Evolutionary conservation across 1,140 invertebrate genomes (phyloP).

Genomic region (Phocides pigmalion): DNA sequence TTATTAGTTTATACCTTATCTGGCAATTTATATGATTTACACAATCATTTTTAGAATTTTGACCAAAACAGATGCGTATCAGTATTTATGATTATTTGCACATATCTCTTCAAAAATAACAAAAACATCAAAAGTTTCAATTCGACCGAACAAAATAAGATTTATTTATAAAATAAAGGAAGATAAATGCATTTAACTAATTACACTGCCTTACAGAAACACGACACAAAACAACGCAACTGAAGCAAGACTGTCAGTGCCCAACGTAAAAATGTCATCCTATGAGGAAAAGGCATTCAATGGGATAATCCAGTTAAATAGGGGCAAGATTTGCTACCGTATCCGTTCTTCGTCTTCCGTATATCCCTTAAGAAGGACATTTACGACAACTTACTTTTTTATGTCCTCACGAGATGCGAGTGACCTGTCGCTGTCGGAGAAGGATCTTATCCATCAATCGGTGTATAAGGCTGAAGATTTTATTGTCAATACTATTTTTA

Average conservation of each 20-base stretch:
- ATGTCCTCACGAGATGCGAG: not conserved
- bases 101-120: too few species aligned
- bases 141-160: too few species aligned
- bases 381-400: slow-evolving; percentile 19
- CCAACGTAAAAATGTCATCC: not conserved
- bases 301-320: slow-evolving; percentile 7
- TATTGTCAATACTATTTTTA: not conserved
- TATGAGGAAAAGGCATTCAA: slow-evolving; percentile 7
- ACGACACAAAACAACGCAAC: not conserved
- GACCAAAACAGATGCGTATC: too few species aligned
- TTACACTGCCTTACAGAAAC: not conserved
- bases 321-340: slow-evolving; percentile 16
- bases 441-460: not conserved
- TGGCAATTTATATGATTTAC: too few species aligned
- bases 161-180: too few species aligned
- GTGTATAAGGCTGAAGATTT: not conserved
- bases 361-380: slow-evolving; percentile 5
- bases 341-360: slow-evolving; percentile 6
- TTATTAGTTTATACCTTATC: too few species aligned
- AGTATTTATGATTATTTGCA: too few species aligned
- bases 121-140: too few species aligned
- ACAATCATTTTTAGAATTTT: too few species aligned
- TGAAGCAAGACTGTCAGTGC: not conserved
- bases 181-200: too few species aligned
- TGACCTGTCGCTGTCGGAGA: not conserved